phyloP scores from a whole-genome alignment of 1,140 invertebrate species.

The Argopecten irradians region DNA sequence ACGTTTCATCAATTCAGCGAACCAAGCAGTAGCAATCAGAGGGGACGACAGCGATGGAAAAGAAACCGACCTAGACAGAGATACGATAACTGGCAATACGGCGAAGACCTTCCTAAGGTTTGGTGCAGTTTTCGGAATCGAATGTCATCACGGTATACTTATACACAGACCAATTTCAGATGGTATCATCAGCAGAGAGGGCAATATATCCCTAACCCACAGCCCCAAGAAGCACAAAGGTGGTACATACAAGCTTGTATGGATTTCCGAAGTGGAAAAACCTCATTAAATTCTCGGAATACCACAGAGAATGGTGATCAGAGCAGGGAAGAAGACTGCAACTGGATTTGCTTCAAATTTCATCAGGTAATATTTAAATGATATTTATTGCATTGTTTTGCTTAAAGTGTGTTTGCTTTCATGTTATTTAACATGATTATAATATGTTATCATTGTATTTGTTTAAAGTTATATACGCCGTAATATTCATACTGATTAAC shows the following conservation, averaged over 20 bases:
- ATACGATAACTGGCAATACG: background rate
- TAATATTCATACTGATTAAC: too few relatives aligned
- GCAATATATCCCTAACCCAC: background rate
- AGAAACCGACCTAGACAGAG: too few relatives aligned
- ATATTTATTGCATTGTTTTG: background rate
- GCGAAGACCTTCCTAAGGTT: background rate
- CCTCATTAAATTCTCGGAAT: background rate
- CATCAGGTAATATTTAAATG: background rate
- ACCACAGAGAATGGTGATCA: background rate
- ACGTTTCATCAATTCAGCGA: background rate
- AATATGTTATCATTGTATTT: too few relatives aligned
- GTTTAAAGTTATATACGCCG: too few relatives aligned
- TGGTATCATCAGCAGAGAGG: background rate
- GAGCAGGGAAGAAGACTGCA: background rate
- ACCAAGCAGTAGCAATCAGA: background rate
- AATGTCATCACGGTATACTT: too few relatives aligned
- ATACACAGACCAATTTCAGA: too few relatives aligned
- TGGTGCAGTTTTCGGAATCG: background rate
- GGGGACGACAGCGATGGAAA: too few relatives aligned
- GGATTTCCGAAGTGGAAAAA: background rate
- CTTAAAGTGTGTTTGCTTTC: too few relatives aligned
- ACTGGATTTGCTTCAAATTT: background rate
- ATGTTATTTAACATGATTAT: too few relatives aligned
- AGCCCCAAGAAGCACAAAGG: background rate
- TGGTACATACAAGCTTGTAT: background rate